Evolutionary conservation across 1,140 invertebrate genomes (phyloP).

Genomic region (Tyrophagus putrescentiae): DNA sequence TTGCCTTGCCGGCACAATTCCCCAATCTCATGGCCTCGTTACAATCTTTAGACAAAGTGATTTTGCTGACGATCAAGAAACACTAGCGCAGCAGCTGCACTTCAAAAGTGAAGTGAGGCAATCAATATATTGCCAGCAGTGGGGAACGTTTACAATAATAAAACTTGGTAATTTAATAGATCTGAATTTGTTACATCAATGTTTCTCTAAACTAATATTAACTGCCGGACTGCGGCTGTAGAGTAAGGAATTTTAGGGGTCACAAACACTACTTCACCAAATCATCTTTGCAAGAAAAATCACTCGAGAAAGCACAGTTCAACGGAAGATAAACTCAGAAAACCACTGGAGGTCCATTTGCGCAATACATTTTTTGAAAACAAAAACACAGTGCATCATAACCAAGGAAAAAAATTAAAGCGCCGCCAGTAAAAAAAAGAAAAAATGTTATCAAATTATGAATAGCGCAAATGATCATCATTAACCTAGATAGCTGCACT

Average conservation of each 20-base stretch:
- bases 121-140: not conserved
- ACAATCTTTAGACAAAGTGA: too few relatives aligned
- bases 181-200: conserved; percentile 4
- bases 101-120: not conserved
- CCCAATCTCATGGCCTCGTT: too few relatives aligned
- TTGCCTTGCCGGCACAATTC: too few relatives aligned
- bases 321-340: not conserved
- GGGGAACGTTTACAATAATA: not conserved
- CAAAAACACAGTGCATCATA: too few relatives aligned
- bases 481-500: conserved; percentile 15
- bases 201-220: not conserved
- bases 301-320: not conserved
- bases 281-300: not conserved
- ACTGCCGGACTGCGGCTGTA: not conserved
- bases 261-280: not conserved
- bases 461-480: conserved; percentile 11
- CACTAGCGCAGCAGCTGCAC: not conserved
- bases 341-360: not conserved
- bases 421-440: not conserved
- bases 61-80: too few relatives aligned
- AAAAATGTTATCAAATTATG: not conserved
- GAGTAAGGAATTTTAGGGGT: not conserved
- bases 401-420: too few relatives aligned
- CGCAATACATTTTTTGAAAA: not conserved
- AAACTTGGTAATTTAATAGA: conserved; percentile 14